Evolutionary conservation across 2,888 invertebrate species (phyloP).

Genomic region (Villa cingulata): DNA sequence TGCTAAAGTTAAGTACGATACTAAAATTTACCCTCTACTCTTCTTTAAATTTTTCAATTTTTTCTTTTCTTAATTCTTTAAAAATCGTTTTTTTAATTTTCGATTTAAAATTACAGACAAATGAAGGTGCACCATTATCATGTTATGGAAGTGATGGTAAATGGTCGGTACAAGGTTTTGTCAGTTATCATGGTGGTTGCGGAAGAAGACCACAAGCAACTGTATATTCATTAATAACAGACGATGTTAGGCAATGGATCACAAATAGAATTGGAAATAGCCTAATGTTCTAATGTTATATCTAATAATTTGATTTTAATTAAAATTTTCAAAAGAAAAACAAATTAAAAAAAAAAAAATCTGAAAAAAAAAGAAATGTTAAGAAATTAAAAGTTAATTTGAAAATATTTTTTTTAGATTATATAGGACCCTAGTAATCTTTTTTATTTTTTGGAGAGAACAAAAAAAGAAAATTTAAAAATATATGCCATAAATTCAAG

Average conservation of each 20-base stretch:
- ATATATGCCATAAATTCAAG: too few species aligned
- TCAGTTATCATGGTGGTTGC: conserved; percentile 46
- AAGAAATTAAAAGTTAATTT: neutral
- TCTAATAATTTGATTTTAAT: neutral
- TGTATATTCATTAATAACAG: conserved; percentile 38
- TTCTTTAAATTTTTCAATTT: neutral
- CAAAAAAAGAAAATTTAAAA: too few species aligned
- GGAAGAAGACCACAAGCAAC: conserved; percentile 44
- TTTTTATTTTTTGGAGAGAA: too few species aligned
- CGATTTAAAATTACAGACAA: conserved; percentile 44
- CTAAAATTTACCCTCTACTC: too few species aligned
- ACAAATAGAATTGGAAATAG: conserved; percentile 15
- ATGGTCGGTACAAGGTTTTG: conserved; percentile 48
- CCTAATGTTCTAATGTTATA: conserved; percentile 11
- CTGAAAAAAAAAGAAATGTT: neutral
- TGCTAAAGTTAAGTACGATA: too few species aligned
- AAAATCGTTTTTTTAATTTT: neutral
- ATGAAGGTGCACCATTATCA: conserved; percentile 52
- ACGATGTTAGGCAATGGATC: conserved; percentile 15
- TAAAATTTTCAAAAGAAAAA: neutral
- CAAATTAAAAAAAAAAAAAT: neutral
- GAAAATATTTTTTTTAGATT: too few species aligned
- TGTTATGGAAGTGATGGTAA: conserved; percentile 40
- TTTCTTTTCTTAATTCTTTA: neutral
- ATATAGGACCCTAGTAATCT: too few species aligned